A percentile compares a stretch with the other conserved stretches of the same genome.
phyloP scores from a whole-genome alignment of 2,113 vertebrate genomes.

The Genyomyrus donnyi region DNA sequence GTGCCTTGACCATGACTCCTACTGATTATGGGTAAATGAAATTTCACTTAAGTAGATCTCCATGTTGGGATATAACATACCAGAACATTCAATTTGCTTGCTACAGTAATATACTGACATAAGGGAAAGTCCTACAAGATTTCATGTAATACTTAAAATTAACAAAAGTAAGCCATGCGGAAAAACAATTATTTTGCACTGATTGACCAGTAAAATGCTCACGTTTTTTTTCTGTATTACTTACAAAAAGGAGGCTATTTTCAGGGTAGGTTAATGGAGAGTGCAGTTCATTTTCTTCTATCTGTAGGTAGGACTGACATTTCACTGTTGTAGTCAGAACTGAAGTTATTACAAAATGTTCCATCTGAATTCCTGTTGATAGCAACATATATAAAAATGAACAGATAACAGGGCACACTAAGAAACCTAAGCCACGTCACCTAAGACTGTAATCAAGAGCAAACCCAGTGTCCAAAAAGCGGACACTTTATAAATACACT shows the following conservation, averaged over 20 bases:
- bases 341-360: background rate
- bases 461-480: background rate
- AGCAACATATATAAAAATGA: background rate
- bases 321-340: background rate
- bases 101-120: background rate
- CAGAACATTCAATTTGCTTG: background rate
- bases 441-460: background rate
- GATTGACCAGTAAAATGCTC: background rate
- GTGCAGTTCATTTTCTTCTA: background rate
- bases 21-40: background rate
- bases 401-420: background rate
- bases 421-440: background rate
- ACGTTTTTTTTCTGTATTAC: background rate
- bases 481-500: background rate
- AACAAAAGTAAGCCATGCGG: background rate
- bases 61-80: background rate
- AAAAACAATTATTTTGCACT: background rate
- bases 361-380: background rate
- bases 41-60: background rate
- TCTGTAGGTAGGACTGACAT: background rate
- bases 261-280: background rate
- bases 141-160: background rate
- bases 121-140: background rate
- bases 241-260: background rate
- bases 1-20: background rate